These are phyloP conservation scores for Megaceryle alcyon DNA, from an alignment of 2,797 vertebrate species.

Conservation along the genomic window DNA sequence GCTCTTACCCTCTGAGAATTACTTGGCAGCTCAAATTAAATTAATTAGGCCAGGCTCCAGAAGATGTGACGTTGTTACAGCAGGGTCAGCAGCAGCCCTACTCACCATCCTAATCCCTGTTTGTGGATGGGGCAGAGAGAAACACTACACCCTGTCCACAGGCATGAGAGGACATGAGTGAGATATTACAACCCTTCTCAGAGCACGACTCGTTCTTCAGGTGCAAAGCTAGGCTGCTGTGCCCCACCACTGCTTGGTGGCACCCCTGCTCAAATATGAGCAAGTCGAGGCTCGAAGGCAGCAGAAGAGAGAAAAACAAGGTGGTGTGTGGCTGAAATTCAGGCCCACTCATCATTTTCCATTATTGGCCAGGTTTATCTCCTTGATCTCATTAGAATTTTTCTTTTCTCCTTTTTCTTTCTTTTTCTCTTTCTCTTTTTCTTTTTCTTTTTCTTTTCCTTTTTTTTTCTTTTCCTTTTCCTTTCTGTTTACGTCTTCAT, in stretches of 20 bases:
- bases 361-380: not conserved
- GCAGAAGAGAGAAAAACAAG: not conserved
- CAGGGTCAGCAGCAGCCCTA: not conserved
- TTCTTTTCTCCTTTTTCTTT: not conserved
- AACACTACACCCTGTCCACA: not conserved
- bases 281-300: rapidly evolving
- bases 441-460: no score
- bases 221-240: not conserved
- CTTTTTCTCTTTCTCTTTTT: no score
- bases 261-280: not conserved
- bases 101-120: not conserved
- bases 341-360: not conserved
- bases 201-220: not conserved
- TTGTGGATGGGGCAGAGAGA: not conserved
- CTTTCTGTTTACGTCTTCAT: not conserved
- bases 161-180: not conserved
- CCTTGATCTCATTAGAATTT: not conserved
- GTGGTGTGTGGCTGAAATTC: not conserved
- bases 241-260: not conserved
- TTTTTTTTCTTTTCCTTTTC: not conserved
- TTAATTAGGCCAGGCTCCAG: not conserved
- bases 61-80: not conserved
- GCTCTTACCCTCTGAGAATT: slow-evolving; percentile 1
- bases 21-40: slow-evolving; percentile 25
- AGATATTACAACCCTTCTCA: not conserved